These are phyloP conservation scores for Meiosimyza platycephala DNA, from an alignment of 2,888 invertebrate genomes.

Conservation along the genomic window DNA sequence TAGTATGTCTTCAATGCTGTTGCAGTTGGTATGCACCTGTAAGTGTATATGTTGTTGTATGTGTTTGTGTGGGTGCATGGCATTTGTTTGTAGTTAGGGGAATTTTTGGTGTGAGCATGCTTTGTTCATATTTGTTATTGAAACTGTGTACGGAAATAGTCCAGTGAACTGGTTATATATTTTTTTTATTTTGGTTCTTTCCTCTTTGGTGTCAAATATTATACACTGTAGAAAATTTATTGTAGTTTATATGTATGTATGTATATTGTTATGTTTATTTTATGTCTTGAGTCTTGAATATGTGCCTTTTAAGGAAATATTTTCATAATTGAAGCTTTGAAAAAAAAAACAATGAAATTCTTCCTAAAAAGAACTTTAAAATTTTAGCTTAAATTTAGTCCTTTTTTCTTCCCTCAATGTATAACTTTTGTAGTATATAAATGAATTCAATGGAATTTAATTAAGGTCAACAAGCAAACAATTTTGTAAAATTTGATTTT, in stretches of 20 bases:
- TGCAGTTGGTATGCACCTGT: conserved; percentile 3
- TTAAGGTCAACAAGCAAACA: conserved; percentile 28
- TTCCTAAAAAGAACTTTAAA: background rate
- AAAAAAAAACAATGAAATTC: too few relatives aligned
- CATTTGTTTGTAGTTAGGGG: background rate
- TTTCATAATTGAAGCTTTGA: too few relatives aligned
- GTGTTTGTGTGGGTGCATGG: background rate
- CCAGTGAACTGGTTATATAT: too few relatives aligned
- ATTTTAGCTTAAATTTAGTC: background rate
- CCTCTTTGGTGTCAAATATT: too few relatives aligned
- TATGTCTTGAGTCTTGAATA: too few relatives aligned
- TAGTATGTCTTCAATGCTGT: background rate
- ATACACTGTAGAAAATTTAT: too few relatives aligned
- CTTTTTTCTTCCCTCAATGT: background rate
- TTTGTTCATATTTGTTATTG: conserved; percentile 13
- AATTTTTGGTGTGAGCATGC: background rate
- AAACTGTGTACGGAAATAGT: conserved; percentile 9
- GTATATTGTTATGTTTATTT: too few relatives aligned
- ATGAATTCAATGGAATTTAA: conserved; percentile 6
- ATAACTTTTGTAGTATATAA: background rate
- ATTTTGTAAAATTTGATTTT: conserved; percentile 17
- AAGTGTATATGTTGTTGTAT: background rate
- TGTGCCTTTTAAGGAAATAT: too few relatives aligned
- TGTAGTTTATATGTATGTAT: too few relatives aligned
- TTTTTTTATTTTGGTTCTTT: too few relatives aligned